Percentiles rank a stretch among this genome's conserved stretches.
Conservation (phyloP, 2,888 invertebrate species). For the Mythimna loreyi region DNA sequence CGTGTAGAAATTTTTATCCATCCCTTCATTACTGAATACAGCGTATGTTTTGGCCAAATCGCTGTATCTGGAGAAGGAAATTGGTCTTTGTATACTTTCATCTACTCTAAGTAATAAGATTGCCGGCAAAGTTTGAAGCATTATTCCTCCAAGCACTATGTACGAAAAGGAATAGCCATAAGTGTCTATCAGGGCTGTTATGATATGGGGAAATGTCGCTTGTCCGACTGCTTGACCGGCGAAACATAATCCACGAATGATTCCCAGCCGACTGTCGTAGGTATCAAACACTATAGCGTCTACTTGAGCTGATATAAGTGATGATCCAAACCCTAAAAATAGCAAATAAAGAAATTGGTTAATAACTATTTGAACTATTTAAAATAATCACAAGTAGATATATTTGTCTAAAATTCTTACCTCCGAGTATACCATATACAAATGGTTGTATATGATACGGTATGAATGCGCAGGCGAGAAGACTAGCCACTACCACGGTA, state of each 20-base stretch:
- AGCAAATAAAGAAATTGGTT: background rate
- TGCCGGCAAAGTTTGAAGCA: constrained; percentile 85
- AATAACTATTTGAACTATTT: background rate
- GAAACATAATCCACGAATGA: constrained; percentile 82
- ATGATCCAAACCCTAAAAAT: constrained; percentile 84
- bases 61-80: constrained; percentile 81
- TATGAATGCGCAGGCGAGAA: constrained; percentile 79
- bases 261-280: constrained; percentile 82
- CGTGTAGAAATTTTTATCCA: constrained; percentile 74
- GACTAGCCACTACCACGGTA: constrained; percentile 73
- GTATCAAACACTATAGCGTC: constrained; percentile 87
- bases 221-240: constrained; percentile 87
- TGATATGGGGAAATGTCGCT: constrained; percentile 85
- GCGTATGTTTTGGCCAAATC: constrained; percentile 84
- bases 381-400: constrained; percentile 52
- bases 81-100: constrained; percentile 73
- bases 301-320: constrained; percentile 86
- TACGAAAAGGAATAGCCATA: constrained; percentile 83
- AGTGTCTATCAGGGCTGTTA: constrained; percentile 79
- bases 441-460: constrained; percentile 78
- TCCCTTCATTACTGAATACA: constrained; percentile 79
- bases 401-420: constrained; percentile 62
- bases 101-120: constrained; percentile 82
- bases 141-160: constrained; percentile 81
- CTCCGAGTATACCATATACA: constrained; percentile 82